phyloP scores from a whole-genome alignment of 2,113 vertebrate species.

The Perccottus glenii region DNA sequence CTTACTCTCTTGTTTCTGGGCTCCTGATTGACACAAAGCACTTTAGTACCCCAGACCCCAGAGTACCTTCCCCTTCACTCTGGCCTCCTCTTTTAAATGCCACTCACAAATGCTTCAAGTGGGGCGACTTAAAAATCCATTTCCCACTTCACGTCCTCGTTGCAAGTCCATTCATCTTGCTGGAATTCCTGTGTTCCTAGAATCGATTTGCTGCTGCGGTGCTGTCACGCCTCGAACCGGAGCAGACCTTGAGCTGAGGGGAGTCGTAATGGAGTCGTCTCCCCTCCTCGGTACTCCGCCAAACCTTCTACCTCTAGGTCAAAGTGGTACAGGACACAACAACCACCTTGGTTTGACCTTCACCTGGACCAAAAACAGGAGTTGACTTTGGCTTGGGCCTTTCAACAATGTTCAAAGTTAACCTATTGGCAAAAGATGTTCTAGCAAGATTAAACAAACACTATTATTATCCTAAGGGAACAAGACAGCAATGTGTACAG shows the following conservation, averaged over 20 bases:
- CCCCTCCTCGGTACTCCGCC: conserved; percentile 40
- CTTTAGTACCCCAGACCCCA: background rate
- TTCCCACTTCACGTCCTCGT: conserved; percentile 65
- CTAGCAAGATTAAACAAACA: too few species aligned
- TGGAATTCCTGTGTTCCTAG: conserved; percentile 64
- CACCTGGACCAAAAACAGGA: conserved; percentile 28
- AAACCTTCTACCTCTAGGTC: background rate
- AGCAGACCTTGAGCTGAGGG: conserved; percentile 54
- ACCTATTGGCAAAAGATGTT: too few species aligned
- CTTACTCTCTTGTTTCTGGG: background rate
- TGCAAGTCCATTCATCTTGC: conserved; percentile 67
- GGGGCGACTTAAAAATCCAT: conserved; percentile 74
- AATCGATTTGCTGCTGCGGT: conserved; percentile 70
- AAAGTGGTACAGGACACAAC: conserved; percentile 12
- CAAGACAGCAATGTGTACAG: too few species aligned
- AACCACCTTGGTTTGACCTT: conserved; percentile 22
- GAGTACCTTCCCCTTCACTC: conserved; percentile 25
- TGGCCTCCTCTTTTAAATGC: conserved; percentile 60
- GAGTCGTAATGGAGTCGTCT: conserved; percentile 58
- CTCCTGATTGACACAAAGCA: conserved; percentile 26
- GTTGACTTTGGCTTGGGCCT: conserved; percentile 11
- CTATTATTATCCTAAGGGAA: too few species aligned
- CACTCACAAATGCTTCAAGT: conserved; percentile 61
- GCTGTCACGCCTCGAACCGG: conserved; percentile 42
- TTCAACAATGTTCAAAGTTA: too few species aligned